A percentile compares a stretch with the other conserved stretches of the same genome.
These are phyloP conservation scores for Paralichthys olivaceus DNA, from an alignment of 2,113 vertebrate species.

Conservation along the genomic window DNA sequence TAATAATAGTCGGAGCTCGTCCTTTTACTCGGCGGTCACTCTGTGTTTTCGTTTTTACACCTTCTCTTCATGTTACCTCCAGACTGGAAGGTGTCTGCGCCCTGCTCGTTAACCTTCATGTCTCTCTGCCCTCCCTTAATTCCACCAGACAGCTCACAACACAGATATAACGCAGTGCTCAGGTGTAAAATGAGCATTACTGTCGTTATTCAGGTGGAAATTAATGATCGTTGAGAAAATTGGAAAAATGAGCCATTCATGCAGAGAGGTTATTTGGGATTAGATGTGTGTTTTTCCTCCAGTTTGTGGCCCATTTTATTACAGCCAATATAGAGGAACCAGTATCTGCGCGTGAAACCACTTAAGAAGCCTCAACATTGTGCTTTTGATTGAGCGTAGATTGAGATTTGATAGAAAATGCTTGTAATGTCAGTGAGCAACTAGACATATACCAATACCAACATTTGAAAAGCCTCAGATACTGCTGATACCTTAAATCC, in stretches of 20 bases:
- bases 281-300: background rate
- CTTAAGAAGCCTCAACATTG: background rate
- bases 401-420: background rate
- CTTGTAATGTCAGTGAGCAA: constrained; percentile 8
- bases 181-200: constrained; percentile 18
- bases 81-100: background rate
- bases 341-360: background rate
- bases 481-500: too few relatives aligned
- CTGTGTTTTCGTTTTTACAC: background rate
- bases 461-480: too few relatives aligned
- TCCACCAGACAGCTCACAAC: constrained; percentile 16
- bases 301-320: constrained; percentile 1
- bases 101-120: constrained; percentile 8
- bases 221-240: constrained; percentile 36
- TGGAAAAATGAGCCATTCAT: constrained; percentile 45
- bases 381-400: constrained; percentile 5
- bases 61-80: background rate
- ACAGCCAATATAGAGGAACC: background rate
- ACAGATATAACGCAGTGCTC: background rate
- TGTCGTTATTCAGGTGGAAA: constrained; percentile 28
- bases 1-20: background rate
- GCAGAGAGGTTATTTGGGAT: constrained; percentile 8
- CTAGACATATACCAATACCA: background rate
- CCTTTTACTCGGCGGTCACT: background rate
- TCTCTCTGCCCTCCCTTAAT: constrained; percentile 1